Conservation (phyloP, 2,888 invertebrate genomes). For the Yponomeuta cagnagella region DNA sequence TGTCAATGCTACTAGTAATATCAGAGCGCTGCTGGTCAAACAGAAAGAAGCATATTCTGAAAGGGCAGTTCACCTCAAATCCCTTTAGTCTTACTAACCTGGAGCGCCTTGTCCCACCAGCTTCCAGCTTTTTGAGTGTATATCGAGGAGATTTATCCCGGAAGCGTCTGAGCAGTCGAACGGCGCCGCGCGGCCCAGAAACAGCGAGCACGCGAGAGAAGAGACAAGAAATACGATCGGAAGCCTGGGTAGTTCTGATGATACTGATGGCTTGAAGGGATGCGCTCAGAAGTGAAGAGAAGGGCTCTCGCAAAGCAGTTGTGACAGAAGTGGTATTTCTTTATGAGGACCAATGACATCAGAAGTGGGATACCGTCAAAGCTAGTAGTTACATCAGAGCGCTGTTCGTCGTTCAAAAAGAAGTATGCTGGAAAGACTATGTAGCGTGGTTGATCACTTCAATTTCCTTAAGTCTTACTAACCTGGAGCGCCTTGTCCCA, state of each 20-base stretch:
- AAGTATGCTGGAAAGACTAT: neutral
- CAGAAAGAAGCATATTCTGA: neutral
- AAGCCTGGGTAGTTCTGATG: slow-evolving; percentile 39
- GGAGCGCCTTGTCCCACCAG: slow-evolving; percentile 85
- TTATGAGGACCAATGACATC: too few species aligned
- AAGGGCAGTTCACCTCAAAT: neutral
- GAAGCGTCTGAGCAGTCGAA: slow-evolving; percentile 96
- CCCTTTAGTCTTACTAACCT: slow-evolving; percentile 59
- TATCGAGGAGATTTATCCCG: slow-evolving; percentile 96
- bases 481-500: slow-evolving; percentile 83
- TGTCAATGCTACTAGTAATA: too few species aligned
- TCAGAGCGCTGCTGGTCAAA: too few species aligned
- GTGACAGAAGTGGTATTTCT: too few species aligned
- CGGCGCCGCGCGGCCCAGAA: slow-evolving; percentile 90
- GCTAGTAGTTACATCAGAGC: too few species aligned
- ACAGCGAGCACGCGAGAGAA: slow-evolving; percentile 92
- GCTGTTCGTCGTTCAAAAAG: too few species aligned
- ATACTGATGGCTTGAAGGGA: too few species aligned
- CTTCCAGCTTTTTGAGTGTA: slow-evolving; percentile 74
- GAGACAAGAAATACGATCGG: slow-evolving; percentile 94
- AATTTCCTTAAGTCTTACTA: slow-evolving; percentile 21
- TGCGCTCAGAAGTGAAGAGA: too few species aligned
- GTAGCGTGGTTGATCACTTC: too few species aligned
- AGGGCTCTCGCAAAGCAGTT: too few species aligned
- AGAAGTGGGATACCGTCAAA: too few species aligned